A percentile compares a stretch with the other conserved stretches of the same genome.
Conservation (phyloP, 2,797 vertebrate genomes). For the Centroberyx gerrardi region DNA sequence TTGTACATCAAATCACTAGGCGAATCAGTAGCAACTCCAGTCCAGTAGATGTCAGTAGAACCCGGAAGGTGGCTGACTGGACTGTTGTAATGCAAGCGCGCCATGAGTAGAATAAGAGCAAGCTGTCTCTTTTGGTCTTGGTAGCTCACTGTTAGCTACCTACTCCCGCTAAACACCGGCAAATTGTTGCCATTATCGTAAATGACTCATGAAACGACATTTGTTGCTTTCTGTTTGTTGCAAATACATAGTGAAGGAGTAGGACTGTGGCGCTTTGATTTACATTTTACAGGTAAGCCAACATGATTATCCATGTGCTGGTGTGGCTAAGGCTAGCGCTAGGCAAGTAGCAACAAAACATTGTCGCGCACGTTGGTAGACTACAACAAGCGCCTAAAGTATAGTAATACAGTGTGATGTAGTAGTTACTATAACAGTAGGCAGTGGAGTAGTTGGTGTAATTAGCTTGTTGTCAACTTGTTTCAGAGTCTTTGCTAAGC, state of each 20-base stretch:
- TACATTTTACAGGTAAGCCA: conserved; percentile 44
- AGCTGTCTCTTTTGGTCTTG: conserved; percentile 8
- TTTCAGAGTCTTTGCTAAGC: too few species aligned
- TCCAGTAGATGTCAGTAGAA: conserved; percentile 41
- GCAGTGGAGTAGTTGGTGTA: too few species aligned
- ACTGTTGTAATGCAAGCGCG: background rate
- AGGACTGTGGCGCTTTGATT: background rate
- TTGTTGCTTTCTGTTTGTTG: background rate
- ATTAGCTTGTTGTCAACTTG: too few species aligned
- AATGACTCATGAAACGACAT: background rate
- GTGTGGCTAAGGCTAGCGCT: conserved; percentile 38
- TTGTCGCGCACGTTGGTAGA: conserved; percentile 34
- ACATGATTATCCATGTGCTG: conserved; percentile 21
- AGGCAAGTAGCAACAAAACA: conserved; percentile 7
- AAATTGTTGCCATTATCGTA: background rate
- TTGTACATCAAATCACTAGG: background rate
- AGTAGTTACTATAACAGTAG: too few species aligned
- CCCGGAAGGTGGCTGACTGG: background rate
- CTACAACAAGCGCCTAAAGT: too few species aligned
- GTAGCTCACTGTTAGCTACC: conserved; percentile 31
- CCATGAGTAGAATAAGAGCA: conserved; percentile 53
- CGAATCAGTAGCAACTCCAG: background rate
- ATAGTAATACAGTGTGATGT: too few species aligned
- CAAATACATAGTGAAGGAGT: background rate
- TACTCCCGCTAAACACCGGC: conserved; percentile 22